Evolutionary conservation across 2,797 vertebrate genomes (phyloP).

Genomic region (Paramormyrops hopkinsi): DNA sequence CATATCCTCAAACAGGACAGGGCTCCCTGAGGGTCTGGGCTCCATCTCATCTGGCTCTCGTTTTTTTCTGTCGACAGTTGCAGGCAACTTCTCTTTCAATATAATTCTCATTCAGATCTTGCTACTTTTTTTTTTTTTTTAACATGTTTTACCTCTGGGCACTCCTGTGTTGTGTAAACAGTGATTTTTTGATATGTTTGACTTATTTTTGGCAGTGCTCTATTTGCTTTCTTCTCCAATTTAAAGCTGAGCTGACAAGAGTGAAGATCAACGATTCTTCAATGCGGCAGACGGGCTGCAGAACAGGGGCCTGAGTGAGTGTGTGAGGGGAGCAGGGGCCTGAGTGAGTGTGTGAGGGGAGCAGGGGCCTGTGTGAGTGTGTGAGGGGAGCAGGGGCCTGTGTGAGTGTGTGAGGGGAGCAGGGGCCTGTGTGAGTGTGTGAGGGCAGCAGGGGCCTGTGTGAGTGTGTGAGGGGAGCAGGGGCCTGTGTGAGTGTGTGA

Average conservation of each 20-base stretch:
- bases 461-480: neutral
- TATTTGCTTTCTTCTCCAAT: neutral
- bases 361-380: neutral
- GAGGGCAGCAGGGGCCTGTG: neutral
- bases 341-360: neutral
- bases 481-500: too few species aligned
- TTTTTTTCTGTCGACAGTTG: neutral
- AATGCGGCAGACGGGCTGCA: neutral
- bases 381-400: neutral
- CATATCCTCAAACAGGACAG: conserved; percentile 9
- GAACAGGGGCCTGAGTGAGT: too few species aligned
- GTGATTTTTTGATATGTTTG: neutral
- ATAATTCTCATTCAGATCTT: conserved; percentile 23
- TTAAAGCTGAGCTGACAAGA: neutral
- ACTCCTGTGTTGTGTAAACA: conserved; percentile 13
- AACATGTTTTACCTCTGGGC: conserved; percentile 18
- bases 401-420: neutral
- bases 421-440: neutral
- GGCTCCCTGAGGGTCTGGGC: conserved; percentile 10
- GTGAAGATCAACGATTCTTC: neutral
- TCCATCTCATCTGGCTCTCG: neutral
- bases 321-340: neutral
- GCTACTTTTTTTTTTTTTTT: neutral
- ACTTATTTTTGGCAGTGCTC: conserved; percentile 5
- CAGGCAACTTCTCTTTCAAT: conserved; percentile 1